A percentile compares a stretch with the other conserved stretches of the same genome.
phyloP scores from a whole-genome alignment of 2,888 invertebrate species.

The Tipula confusa region DNA sequence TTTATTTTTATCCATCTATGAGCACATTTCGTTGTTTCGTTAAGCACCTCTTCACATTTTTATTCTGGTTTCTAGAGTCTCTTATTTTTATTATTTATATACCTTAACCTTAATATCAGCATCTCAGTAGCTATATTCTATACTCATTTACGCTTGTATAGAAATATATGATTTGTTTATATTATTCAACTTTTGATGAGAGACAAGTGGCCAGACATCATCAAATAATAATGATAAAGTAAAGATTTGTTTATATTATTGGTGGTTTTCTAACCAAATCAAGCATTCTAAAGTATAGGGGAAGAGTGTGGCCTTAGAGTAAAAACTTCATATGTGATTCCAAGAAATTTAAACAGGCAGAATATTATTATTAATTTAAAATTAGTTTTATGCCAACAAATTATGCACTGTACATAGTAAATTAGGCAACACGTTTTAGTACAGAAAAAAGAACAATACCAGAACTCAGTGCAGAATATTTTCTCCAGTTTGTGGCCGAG shows the following conservation, averaged over 20 bases:
- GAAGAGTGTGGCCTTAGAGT: neutral
- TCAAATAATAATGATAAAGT: neutral
- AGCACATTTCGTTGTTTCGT: neutral
- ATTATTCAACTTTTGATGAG: neutral
- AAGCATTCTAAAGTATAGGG: neutral
- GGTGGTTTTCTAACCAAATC: neutral
- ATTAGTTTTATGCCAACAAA: no score
- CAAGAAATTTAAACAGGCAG: neutral
- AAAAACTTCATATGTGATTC: neutral
- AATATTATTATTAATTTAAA: no score
- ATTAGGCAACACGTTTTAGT: no score
- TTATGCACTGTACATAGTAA: no score
- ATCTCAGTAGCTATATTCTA: neutral
- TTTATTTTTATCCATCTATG: neutral
- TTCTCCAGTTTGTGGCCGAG: no score
- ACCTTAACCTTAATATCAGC: neutral
- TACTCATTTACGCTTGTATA: neutral
- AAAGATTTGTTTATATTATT: neutral
- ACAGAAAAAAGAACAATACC: no score
- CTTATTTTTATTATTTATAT: neutral
- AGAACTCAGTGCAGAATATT: no score
- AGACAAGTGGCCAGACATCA: constrained; percentile 12
- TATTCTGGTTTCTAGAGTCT: neutral
- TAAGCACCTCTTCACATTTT: neutral
- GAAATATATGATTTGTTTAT: neutral